Conservation (phyloP, 2,888 invertebrate species). For the Coenonympha arcania region DNA sequence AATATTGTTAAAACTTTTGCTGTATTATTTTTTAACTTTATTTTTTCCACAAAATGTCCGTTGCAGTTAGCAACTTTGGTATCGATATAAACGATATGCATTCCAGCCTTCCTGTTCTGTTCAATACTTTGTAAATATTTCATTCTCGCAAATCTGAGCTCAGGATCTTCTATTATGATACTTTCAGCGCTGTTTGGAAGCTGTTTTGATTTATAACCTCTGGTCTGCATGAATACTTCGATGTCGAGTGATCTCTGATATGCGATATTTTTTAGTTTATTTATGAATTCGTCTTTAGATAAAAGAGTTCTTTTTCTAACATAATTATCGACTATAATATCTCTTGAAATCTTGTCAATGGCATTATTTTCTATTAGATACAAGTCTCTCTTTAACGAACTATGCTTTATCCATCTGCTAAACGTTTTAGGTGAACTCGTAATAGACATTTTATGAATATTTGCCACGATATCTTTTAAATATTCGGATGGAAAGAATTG, state of each 20-base stretch:
- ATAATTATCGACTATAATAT: background rate
- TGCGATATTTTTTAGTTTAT: background rate
- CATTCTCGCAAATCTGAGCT: constrained; percentile 24
- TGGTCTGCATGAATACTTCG: background rate
- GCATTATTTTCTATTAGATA: background rate
- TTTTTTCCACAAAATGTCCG: background rate
- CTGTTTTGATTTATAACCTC: constrained; percentile 30
- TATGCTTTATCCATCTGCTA: background rate
- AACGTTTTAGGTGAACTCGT: constrained; percentile 1
- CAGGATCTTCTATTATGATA: constrained; percentile 30
- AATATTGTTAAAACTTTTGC: background rate
- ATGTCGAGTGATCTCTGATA: background rate
- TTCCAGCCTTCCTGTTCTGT: constrained; percentile 22
- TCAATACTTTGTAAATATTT: constrained; percentile 29
- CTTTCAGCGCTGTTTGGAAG: constrained; percentile 25
- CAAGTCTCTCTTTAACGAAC: background rate
- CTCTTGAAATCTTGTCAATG: background rate
- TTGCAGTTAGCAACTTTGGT: background rate
- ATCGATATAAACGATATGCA: constrained; percentile 14
- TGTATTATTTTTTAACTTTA: background rate
- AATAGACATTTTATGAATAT: background rate
- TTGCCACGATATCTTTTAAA: background rate
- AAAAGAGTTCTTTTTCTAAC: background rate
- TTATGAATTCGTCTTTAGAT: background rate
- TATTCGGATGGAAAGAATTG: background rate